Evolutionary conservation across 2,797 vertebrate genomes (phyloP).

Genomic region (Thaleichthys pacificus): DNA sequence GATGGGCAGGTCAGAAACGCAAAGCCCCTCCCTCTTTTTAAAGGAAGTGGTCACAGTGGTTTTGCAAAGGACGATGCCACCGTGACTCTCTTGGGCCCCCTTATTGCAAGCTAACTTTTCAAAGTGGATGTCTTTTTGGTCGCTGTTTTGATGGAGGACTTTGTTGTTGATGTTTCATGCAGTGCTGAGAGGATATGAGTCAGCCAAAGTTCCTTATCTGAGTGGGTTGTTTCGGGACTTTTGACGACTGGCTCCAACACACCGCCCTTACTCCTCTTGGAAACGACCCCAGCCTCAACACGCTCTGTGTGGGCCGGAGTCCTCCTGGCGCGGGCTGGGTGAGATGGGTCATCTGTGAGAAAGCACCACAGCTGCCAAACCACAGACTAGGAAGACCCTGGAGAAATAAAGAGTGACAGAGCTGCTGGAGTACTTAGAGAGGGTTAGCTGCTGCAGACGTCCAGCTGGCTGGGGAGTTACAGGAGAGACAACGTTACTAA

Average conservation of each 20-base stretch:
- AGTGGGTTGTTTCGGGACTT: conserved; percentile 58
- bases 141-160: conserved; percentile 42
- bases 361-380: conserved; percentile 60
- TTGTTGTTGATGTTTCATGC: conserved; percentile 61
- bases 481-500: background rate
- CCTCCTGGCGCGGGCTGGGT: background rate
- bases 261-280: conserved; percentile 47
- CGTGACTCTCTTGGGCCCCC: background rate
- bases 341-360: conserved; percentile 38
- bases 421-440: conserved; percentile 29
- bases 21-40: conserved; percentile 30
- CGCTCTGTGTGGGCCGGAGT: conserved; percentile 46
- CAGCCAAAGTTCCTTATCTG: conserved; percentile 59
- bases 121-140: conserved; percentile 44
- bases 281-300: conserved; percentile 58
- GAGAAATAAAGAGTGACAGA: conserved; percentile 53
- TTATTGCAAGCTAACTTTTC: background rate
- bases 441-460: conserved; percentile 25
- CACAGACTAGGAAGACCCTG: conserved; percentile 58
- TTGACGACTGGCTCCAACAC: conserved; percentile 52
- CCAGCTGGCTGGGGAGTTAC: background rate
- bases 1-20: conserved; percentile 30
- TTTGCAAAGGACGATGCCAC: background rate
- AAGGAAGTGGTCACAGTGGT: conserved; percentile 35
- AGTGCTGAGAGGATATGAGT: conserved; percentile 50